phyloP scores from a whole-genome alignment of 1,140 invertebrate species.

The Caerostris extrusa region DNA sequence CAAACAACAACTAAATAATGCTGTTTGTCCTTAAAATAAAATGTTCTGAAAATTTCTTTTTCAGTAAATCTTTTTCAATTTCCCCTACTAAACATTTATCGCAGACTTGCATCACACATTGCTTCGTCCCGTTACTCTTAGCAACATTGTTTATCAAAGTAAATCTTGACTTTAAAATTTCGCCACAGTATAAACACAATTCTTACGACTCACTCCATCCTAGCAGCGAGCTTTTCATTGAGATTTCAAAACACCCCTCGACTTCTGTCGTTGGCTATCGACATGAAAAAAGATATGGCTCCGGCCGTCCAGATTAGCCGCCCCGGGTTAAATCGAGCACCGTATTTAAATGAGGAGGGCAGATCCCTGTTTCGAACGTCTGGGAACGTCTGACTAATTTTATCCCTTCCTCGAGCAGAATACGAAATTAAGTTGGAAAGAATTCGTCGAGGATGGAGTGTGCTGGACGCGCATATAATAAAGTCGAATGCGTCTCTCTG shows the following conservation, averaged over 20 bases:
- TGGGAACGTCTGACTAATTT: constrained; percentile 71
- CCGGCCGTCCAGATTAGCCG: constrained; percentile 35
- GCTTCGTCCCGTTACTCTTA: too few relatives aligned
- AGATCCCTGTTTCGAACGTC: constrained; percentile 55
- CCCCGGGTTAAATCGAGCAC: constrained; percentile 52
- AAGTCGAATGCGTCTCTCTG: constrained; percentile 35
- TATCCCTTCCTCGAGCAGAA: constrained; percentile 49
- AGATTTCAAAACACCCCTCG: not conserved
- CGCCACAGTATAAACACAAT: not conserved
- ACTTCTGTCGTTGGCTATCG: not conserved
- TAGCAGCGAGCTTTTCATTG: not conserved
- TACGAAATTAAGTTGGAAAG: constrained; percentile 70
- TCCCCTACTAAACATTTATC: too few relatives aligned
- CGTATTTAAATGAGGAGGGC: constrained; percentile 66
- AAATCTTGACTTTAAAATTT: not conserved
- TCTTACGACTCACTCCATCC: not conserved
- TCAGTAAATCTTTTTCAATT: too few relatives aligned
- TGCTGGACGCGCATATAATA: constrained; percentile 68
- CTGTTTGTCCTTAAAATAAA: too few relatives aligned
- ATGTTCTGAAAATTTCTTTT: too few relatives aligned
- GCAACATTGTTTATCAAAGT: too few relatives aligned
- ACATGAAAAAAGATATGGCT: constrained; percentile 44
- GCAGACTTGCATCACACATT: too few relatives aligned
- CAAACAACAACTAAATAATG: too few relatives aligned
- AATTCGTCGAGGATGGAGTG: constrained; percentile 11